These are phyloP conservation scores for Mohoua ochrocephala DNA, from an alignment of 2,113 vertebrate genomes.

Conservation along the genomic window DNA sequence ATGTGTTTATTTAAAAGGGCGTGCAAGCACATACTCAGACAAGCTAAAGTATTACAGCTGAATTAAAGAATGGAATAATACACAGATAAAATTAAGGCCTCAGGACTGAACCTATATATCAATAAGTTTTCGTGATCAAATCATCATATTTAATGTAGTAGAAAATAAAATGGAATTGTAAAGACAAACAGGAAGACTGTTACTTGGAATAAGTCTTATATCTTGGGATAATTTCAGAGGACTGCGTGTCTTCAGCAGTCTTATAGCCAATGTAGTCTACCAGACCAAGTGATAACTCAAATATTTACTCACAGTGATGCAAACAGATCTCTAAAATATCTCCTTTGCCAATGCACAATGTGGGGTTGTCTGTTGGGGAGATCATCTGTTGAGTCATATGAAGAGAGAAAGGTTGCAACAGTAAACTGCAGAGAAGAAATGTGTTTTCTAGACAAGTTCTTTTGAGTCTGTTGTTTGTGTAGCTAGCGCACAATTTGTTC, in stretches of 20 bases:
- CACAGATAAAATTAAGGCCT: background rate
- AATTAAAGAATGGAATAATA: background rate
- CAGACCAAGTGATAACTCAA: background rate
- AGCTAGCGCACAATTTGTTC: background rate
- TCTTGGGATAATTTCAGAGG: background rate
- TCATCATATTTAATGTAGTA: background rate
- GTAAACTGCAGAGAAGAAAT: background rate
- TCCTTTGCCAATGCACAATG: background rate
- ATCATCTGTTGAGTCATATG: background rate
- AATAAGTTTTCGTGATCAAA: background rate
- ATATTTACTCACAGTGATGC: background rate
- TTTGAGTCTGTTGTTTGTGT: background rate
- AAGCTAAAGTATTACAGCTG: background rate
- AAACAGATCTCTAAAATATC: background rate
- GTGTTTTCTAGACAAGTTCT: background rate
- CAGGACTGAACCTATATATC: background rate
- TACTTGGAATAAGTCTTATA: background rate
- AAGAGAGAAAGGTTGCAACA: background rate
- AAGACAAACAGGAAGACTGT: background rate
- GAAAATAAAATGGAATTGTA: background rate
- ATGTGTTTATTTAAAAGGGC: background rate
- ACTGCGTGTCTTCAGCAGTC: background rate
- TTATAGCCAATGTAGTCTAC: background rate
- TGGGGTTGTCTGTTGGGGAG: background rate
- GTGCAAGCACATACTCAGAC: background rate